phyloP scores from a whole-genome alignment of 1,140 invertebrate genomes.

The Cryptotermes secundus region DNA sequence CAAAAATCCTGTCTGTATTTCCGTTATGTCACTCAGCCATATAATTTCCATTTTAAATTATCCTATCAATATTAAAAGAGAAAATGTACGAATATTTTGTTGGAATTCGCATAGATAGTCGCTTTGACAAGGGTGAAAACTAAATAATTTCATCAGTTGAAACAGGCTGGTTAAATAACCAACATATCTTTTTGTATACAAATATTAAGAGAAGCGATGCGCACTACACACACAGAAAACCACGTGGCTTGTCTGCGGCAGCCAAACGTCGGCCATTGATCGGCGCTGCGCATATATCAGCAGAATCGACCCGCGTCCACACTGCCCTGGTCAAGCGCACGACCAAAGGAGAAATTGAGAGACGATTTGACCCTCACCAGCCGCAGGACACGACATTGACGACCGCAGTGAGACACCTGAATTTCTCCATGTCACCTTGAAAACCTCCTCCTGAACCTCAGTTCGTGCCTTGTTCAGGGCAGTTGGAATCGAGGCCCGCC shows the following conservation, averaged over 20 bases:
- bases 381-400: neutral
- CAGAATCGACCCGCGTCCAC: neutral
- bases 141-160: too few species aligned
- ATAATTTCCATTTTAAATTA: too few species aligned
- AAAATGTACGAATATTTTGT: too few species aligned
- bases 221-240: neutral
- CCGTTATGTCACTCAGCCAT: too few species aligned
- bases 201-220: neutral
- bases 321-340: neutral
- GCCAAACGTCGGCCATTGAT: neutral
- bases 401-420: neutral
- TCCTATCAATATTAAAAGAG: too few species aligned
- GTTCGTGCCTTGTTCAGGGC: neutral
- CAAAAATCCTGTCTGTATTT: too few species aligned
- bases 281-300: neutral
- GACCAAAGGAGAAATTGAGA: neutral
- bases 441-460: neutral
- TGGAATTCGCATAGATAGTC: too few species aligned
- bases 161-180: too few species aligned
- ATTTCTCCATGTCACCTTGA: neutral
- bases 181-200: too few species aligned
- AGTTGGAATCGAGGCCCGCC: neutral
- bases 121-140: too few species aligned
- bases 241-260: neutral
- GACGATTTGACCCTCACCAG: neutral